Conservation (phyloP, 2,888 invertebrate species). For the Drosophila fungiperda region DNA sequence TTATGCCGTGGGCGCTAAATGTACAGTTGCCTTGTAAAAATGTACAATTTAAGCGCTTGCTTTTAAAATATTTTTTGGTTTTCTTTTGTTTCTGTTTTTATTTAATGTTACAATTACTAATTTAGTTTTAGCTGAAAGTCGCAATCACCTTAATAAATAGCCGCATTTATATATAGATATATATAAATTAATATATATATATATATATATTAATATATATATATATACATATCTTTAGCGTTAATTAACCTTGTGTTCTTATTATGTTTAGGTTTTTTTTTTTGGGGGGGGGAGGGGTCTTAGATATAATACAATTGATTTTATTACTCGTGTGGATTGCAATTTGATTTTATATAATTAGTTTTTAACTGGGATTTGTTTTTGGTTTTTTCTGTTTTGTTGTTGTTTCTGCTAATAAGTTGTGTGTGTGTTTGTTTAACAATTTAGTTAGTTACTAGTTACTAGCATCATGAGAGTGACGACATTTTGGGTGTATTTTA, state of each 20-base stretch:
- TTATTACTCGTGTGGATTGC: conserved; percentile 50
- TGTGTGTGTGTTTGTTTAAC: conserved; percentile 43
- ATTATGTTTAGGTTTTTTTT: conserved; percentile 50
- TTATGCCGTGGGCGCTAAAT: conserved; percentile 75
- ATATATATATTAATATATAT: conserved; percentile 18
- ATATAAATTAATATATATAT: conserved; percentile 26
- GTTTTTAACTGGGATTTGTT: conserved; percentile 24
- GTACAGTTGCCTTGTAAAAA: conserved; percentile 79
- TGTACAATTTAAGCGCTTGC: conserved; percentile 80
- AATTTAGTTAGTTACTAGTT: conserved; percentile 43
- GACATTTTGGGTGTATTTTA: conserved; percentile 45
- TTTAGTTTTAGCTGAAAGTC: conserved; percentile 75
- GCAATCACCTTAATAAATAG: conserved; percentile 75
- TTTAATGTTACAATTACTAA: conserved; percentile 66
- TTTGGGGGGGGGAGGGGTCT: conserved; percentile 34
- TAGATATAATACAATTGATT: conserved; percentile 79
- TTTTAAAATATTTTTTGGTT: conserved; percentile 67
- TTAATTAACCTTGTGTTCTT: conserved; percentile 73
- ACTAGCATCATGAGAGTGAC: conserved; percentile 32
- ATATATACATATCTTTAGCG: conserved; percentile 51
- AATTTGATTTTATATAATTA: conserved; percentile 49
- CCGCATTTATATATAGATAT: conserved; percentile 45
- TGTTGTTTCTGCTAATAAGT: conserved; percentile 57
- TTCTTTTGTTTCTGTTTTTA: conserved; percentile 44
- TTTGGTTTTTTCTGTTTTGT: conserved; percentile 15